Evolutionary conservation across 2,797 vertebrate genomes (phyloP), one percentile per base, ranked within the genome.

Genomic region (Tauraco hartlaubi): DNA sequence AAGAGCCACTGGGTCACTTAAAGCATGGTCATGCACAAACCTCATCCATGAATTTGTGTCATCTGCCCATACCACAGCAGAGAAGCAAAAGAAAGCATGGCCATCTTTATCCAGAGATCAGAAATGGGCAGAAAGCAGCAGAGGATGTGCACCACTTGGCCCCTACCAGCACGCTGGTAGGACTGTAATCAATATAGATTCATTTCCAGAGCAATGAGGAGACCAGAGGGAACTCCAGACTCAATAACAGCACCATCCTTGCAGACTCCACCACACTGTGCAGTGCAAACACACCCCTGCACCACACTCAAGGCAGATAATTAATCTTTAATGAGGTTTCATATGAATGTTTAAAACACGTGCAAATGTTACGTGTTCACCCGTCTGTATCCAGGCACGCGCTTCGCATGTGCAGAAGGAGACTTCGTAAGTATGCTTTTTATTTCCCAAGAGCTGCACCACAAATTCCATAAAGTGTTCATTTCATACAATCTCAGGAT

Each of bases 391-490:
- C 74, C 9, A 28, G n/a, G 43, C 88, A 81, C 5, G 2, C 29
- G 19, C 33, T 68, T 4, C 5, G 29, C 39, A 49, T 2, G 2
- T 43, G 64, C 71, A n/a, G 69, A 63, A 61, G 46, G 12, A 63
- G 71, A 18, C 41, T 58, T 73, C 41, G 11, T 26, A 78, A 89
- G 51, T 54, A 37, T 85, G 88, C 66, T 93, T 89, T 76, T 92
- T 73, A 90, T 94, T 94, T 94, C 69, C 77, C 37, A 43, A 75
- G 67, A 92, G 76, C 89, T 91, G 91, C 35, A 49, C 80, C 79
- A 79, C 91, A 92, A 61, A 90, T 93, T 80, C 95, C 94, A 92
- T 52, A 88, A 83, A 75, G 59, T 48, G 41, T 75, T 85, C 41
- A 22, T 68, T 82, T 92, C 52, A 61, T 78, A 72, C 84, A 78